phyloP scores from a whole-genome alignment of 2,113 vertebrate species.

The Rhizomys pruinosus region DNA sequence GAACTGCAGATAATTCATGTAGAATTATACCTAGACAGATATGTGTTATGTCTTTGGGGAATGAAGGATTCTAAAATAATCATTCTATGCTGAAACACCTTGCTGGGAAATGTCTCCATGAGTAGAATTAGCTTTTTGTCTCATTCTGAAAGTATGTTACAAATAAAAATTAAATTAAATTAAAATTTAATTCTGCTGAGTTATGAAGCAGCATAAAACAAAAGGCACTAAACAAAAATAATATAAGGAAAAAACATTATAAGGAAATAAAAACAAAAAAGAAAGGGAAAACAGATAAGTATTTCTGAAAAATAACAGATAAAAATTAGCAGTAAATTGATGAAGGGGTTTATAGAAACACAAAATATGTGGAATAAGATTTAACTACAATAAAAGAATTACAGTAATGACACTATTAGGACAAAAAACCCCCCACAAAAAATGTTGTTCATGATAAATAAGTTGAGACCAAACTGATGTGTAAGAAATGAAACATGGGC shows the following conservation, averaged over 20 bases:
- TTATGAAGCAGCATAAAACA: neutral
- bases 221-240: neutral
- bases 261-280: neutral
- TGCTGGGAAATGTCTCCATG: neutral
- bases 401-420: neutral
- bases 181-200: neutral
- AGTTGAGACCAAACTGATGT: neutral
- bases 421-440: neutral
- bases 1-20: neutral
- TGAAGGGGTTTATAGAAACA: neutral
- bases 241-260: neutral
- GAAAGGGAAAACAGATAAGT: neutral
- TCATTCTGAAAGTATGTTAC: neutral
- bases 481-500: neutral
- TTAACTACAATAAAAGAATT: neutral
- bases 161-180: neutral
- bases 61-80: neutral
- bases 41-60: neutral
- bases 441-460: neutral
- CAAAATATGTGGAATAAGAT: neutral
- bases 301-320: neutral
- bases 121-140: neutral
- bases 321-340: neutral
- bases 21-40: neutral
- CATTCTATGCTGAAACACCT: neutral